These are phyloP conservation scores for Ciona savignyi DNA, from an alignment of 23 tunicate genomes.

Conservation along the genomic window DNA sequence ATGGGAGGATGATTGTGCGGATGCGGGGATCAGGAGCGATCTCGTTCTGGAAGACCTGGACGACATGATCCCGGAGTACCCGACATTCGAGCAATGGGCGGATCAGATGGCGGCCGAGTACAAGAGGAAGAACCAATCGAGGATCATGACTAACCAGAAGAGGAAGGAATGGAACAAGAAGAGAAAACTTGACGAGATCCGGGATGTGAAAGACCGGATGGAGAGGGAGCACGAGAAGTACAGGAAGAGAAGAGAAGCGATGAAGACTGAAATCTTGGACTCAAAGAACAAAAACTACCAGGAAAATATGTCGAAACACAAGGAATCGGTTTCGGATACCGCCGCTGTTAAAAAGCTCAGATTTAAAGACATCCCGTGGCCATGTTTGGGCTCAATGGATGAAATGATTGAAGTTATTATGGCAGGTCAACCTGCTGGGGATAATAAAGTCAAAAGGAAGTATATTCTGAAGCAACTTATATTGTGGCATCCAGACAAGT, in stretches of 20 bases:
- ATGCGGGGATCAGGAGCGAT: slow-evolving; percentile 7
- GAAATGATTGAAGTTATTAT: slow-evolving; percentile 95
- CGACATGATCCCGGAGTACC: slow-evolving; percentile 42
- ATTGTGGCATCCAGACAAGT: slow-evolving; percentile 96
- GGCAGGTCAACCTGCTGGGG: slow-evolving; percentile 22
- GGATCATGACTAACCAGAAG: slow-evolving; percentile 13
- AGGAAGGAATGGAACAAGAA: slow-evolving; percentile 22
- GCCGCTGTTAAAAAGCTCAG: slow-evolving; percentile 29
- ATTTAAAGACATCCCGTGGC: slow-evolving; percentile 96
- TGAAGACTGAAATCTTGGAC: slow-evolving; percentile 42
- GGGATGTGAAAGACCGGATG: slow-evolving; percentile 39
- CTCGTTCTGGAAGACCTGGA: slow-evolving; percentile 2
- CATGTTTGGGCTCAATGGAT: slow-evolving; percentile 74
- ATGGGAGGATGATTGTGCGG: slow-evolving; percentile 50
- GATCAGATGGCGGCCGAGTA: slow-evolving; percentile 80
- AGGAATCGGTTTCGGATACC: slow-evolving; percentile 3
- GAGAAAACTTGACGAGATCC: slow-evolving; percentile 41
- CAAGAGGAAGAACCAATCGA: slow-evolving; percentile 30
- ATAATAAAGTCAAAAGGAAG: slow-evolving; percentile 13
- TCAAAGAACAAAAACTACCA: slow-evolving; percentile 49
- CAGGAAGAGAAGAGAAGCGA: slow-evolving; percentile 35
- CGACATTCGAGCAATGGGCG: slow-evolving; percentile 92
- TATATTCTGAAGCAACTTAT: slow-evolving; percentile 63
- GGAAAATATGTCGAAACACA: slow-evolving; percentile 34
- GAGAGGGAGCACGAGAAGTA: slow-evolving; percentile 56